Evolutionary conservation across 2,113 vertebrate genomes (phyloP).

Genomic region (Cephalophus harveyi): DNA sequence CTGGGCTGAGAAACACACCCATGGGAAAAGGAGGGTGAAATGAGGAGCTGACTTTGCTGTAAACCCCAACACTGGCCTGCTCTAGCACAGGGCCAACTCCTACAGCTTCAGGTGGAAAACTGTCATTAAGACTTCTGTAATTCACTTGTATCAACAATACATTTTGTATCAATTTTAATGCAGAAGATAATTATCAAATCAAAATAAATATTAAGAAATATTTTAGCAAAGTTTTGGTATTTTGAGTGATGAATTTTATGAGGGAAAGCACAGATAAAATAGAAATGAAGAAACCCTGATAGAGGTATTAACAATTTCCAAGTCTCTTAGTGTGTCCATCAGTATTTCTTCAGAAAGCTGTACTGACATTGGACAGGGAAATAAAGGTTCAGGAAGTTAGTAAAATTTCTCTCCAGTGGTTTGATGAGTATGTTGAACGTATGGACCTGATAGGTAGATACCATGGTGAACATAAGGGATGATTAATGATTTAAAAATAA

Average conservation of each 20-base stretch:
- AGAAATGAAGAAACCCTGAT: background rate
- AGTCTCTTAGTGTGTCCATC: background rate
- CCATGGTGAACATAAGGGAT: background rate
- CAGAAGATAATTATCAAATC: background rate
- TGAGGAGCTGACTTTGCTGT: background rate
- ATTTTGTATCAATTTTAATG: background rate
- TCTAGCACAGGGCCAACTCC: background rate
- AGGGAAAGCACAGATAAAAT: background rate
- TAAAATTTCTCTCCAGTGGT: background rate
- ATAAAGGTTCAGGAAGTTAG: background rate
- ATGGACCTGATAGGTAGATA: background rate
- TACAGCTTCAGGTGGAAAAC: background rate
- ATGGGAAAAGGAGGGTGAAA: background rate
- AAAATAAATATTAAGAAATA: background rate
- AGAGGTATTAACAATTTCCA: background rate
- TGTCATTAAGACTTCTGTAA: background rate
- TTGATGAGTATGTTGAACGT: background rate
- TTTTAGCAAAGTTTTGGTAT: background rate
- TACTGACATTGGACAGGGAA: fast-evolving
- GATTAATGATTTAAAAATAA: background rate
- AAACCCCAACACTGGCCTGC: background rate
- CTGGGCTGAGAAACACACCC: background rate
- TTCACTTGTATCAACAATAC: background rate
- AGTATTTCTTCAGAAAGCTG: background rate
- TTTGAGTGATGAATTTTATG: background rate